phyloP scores from a whole-genome alignment of 1,140 invertebrate genomes.

The Bemisia tabaci region DNA sequence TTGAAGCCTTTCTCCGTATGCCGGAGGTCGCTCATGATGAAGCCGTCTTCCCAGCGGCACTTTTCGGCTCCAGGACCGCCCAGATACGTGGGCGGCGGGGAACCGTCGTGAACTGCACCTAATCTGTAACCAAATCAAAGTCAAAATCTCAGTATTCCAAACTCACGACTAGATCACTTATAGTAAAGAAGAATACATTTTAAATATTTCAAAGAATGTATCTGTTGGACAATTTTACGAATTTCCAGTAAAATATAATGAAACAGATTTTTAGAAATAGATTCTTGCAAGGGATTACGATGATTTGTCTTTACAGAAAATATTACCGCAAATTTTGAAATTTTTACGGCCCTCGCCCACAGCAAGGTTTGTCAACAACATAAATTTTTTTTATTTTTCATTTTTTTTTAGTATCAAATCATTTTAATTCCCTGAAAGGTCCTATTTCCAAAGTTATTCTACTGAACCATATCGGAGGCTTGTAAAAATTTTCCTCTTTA shows the following conservation, averaged over 20 bases:
- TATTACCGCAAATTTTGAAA: too few relatives aligned
- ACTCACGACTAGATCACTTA: slow-evolving; percentile 2
- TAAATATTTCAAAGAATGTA: slow-evolving; percentile 3
- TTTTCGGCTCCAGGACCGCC: slow-evolving; percentile 90
- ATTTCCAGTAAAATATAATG: neutral
- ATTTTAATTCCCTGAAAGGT: too few relatives aligned
- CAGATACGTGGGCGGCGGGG: slow-evolving; percentile 81
- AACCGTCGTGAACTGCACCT: slow-evolving; percentile 88
- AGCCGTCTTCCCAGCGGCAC: slow-evolving; percentile 90
- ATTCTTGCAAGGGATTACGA: too few relatives aligned
- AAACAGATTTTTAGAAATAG: neutral
- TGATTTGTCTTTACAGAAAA: too few relatives aligned
- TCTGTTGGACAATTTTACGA: neutral
- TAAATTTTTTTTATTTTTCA: too few relatives aligned
- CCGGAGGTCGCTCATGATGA: slow-evolving; percentile 87
- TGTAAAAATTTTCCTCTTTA: too few relatives aligned
- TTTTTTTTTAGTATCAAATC: too few relatives aligned
- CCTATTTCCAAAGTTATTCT: too few relatives aligned
- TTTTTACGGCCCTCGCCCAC: too few relatives aligned
- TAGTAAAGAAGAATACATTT: slow-evolving; percentile 4
- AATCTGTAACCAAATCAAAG: slow-evolving; percentile 42
- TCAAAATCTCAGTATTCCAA: slow-evolving; percentile 11
- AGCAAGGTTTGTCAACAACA: too few relatives aligned
- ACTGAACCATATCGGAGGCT: too few relatives aligned
- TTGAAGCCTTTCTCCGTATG: slow-evolving; percentile 89